Base-by-base conservation (phyloP, 2,888 invertebrate species). In the Oxystoma pomonae region DNA sequence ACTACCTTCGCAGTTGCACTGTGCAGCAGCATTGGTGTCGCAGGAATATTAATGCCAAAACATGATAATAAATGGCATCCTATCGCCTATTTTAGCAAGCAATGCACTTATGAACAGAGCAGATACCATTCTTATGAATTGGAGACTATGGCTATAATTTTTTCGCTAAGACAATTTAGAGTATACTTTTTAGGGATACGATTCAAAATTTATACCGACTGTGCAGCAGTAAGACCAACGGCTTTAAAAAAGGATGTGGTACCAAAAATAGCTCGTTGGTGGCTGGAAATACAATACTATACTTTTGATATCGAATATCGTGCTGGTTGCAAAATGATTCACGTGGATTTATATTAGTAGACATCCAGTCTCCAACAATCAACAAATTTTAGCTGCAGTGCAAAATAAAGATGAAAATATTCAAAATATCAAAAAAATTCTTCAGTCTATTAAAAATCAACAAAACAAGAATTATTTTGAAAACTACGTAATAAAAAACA, bases 81-180 rank as follows among this genome's bases (percentile, higher is more conserved):
- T n/a, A 50, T 50, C 9, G 50, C 50, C 9, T 50, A 50, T 50
- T 50, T 50, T 50, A 50, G 50, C 50, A 50, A 50, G n/a, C 50
- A 50, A n/a, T 50, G 50, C 50, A 50, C 50, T n/a, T 50, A 12
- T 12, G 50, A 50, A 50, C 50, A 50, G n/a, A 50, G 50, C 50
- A 50, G n/a, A n/a, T 50, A 50, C n/a, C 50, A 50, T 50, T 12
- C 12, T n/a, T 50, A 9, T n/a, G 50, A 50, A 50, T n/a, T 50
- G 50, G 50, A 50, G n/a, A 50, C 50, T n/a, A 50, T 50, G 50
- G n/a, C n/a, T n/a, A n/a, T 50, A 50, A n/a, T 50, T 50, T 50
- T 50, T 50, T 9, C 50, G 9, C 50, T 50, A 12, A 50, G 50
- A 50, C 50, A 50, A 12, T 50, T 50, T 9, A n/a, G 50, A 50